Evolutionary conservation across 2,888 invertebrate species (phyloP).

Genomic region (Venustoraphidia nigricollis): DNA sequence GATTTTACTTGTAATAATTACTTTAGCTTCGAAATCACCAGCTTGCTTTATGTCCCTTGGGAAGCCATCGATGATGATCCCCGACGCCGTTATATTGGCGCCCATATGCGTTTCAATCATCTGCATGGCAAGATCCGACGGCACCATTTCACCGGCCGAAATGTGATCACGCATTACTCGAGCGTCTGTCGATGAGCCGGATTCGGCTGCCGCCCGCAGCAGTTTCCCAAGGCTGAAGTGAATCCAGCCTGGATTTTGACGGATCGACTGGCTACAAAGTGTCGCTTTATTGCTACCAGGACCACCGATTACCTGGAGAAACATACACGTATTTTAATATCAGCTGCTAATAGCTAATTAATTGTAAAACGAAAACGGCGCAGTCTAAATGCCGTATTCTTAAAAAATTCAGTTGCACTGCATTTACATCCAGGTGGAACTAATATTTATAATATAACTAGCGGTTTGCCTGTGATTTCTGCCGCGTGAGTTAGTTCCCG

Average conservation of each 20-base stretch:
- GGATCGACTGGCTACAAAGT: conserved; percentile 57
- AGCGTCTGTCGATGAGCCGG: conserved; percentile 40
- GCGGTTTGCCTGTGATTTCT: too few relatives aligned
- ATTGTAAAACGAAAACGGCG: too few relatives aligned
- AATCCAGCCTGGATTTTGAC: conserved; percentile 54
- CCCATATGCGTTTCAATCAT: conserved; percentile 55
- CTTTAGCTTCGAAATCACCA: conserved; percentile 77
- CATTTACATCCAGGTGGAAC: too few relatives aligned
- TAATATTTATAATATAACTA: too few relatives aligned
- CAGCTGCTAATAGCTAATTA: too few relatives aligned
- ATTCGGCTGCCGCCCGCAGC: conserved; percentile 56
- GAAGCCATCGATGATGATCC: conserved; percentile 87
- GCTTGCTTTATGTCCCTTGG: conserved; percentile 84
- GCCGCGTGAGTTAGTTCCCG: too few relatives aligned
- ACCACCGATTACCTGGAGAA: conserved; percentile 47
- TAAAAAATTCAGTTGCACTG: too few relatives aligned
- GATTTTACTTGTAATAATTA: conserved; percentile 23
- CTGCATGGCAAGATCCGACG: conserved; percentile 60
- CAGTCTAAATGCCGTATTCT: too few relatives aligned
- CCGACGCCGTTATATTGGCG: conserved; percentile 43
- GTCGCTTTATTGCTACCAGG: conserved; percentile 83
- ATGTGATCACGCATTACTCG: conserved; percentile 54
- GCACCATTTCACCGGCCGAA: conserved; percentile 66
- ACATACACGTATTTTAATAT: too few relatives aligned
- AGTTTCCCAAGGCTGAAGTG: conserved; percentile 68